Conservation (phyloP, 2,888 invertebrate species). For the Blera fallax region DNA sequence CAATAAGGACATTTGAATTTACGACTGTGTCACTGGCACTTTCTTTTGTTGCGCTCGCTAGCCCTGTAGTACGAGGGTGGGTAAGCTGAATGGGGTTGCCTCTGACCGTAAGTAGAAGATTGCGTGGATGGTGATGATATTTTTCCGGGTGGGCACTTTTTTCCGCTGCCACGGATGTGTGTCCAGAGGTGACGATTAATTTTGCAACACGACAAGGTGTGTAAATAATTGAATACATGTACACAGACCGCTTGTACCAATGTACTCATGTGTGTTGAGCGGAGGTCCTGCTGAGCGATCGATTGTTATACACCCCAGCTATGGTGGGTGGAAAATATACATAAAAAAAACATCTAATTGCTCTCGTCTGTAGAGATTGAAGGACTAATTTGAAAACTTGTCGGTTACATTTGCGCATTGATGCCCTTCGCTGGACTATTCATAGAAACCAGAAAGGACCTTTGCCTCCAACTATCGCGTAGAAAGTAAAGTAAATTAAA, state of each 20-base stretch:
- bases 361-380: constrained; percentile 41
- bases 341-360: constrained; percentile 15
- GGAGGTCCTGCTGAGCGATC: not conserved
- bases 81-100: not conserved
- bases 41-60: constrained; percentile 37
- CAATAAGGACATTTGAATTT: constrained; percentile 62
- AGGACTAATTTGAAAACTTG: constrained; percentile 50
- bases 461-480: not conserved
- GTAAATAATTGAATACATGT: constrained; percentile 64
- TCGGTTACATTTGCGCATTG: constrained; percentile 37
- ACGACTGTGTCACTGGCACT: constrained; percentile 57
- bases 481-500: constrained; percentile 38
- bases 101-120: constrained; percentile 47
- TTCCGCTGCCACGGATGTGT: constrained; percentile 10
- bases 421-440: not conserved
- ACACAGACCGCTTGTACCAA: not conserved
- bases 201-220: constrained; percentile 64
- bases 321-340: not conserved
- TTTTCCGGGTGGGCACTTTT: constrained; percentile 35
- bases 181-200: constrained; percentile 65
- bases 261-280: not conserved
- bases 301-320: constrained; percentile 10
- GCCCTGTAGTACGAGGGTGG: not conserved
- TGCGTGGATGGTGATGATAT: constrained; percentile 62
- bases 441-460: not conserved